phyloP scores from a whole-genome alignment of 2,797 vertebrate genomes.

The Onychomys torridus region DNA sequence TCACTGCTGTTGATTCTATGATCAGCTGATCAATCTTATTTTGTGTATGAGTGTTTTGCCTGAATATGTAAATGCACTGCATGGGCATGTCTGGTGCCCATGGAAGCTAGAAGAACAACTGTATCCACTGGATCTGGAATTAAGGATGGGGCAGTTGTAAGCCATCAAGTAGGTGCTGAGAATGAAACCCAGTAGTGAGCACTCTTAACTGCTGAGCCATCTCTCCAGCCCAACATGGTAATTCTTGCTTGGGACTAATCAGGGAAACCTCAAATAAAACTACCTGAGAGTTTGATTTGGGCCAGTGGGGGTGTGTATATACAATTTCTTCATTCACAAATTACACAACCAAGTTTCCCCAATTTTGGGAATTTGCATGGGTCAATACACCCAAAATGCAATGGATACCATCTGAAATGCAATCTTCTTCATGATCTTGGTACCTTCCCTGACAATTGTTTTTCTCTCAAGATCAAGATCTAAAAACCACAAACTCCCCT shows the following conservation, averaged over 20 bases:
- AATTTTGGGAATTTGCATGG: not conserved
- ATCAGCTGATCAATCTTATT: constrained; percentile 45
- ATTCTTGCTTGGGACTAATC: not conserved
- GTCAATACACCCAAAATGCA: not conserved
- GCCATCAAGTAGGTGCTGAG: not conserved
- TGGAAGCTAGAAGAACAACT: not conserved
- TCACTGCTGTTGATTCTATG: constrained; percentile 34
- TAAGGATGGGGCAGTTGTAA: not conserved
- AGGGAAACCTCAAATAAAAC: constrained; percentile 42
- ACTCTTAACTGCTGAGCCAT: not conserved
- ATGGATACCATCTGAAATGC: not conserved
- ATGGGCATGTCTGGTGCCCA: not conserved
- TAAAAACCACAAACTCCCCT: constrained; percentile 10
- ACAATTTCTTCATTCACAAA: not conserved
- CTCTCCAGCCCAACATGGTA: not conserved
- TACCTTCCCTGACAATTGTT: not conserved
- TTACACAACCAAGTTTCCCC: not conserved
- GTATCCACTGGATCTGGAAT: not conserved
- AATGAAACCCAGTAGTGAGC: not conserved
- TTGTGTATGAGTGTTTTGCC: not conserved
- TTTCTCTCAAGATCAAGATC: not conserved
- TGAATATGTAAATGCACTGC: not conserved
- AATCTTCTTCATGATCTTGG: not conserved
- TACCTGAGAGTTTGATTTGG: not conserved
- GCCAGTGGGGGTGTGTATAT: not conserved